These are phyloP conservation scores for Athripsodes cinereus DNA, from an alignment of 2,888 invertebrate species.

Conservation along the genomic window DNA sequence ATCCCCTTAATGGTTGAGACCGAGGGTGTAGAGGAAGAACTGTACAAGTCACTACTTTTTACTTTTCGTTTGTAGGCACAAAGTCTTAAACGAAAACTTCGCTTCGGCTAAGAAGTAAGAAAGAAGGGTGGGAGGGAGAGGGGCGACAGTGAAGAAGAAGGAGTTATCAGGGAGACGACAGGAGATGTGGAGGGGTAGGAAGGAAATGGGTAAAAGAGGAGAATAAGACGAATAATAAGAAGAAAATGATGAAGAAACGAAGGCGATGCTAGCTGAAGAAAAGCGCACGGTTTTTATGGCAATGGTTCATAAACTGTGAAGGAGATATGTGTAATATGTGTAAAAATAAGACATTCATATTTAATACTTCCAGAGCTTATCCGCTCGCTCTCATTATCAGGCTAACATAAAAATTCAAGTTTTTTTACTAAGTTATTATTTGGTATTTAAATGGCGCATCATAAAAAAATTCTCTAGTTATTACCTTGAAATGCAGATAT, in stretches of 20 bases:
- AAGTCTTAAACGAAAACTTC: constrained; percentile 10
- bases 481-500: too few relatives aligned
- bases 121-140: neutral
- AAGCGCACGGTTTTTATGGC: neutral
- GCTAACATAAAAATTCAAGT: too few relatives aligned
- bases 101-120: neutral
- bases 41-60: constrained; percentile 6
- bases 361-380: too few relatives aligned
- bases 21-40: constrained; percentile 3
- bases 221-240: neutral
- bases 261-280: neutral
- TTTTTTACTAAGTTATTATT: too few relatives aligned
- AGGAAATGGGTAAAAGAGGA: neutral
- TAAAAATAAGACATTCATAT: too few relatives aligned
- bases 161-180: neutral
- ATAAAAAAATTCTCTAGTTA: too few relatives aligned
- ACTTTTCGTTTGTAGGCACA: constrained; percentile 13
- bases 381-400: too few relatives aligned
- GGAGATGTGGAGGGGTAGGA: too few relatives aligned
- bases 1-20: neutral
- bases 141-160: neutral
- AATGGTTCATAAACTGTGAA: neutral
- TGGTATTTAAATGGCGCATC: too few relatives aligned
- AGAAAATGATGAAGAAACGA: neutral
- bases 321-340: too few relatives aligned